phyloP scores from a whole-genome alignment of 2,797 vertebrate genomes.

The Austrolebias charrua region DNA sequence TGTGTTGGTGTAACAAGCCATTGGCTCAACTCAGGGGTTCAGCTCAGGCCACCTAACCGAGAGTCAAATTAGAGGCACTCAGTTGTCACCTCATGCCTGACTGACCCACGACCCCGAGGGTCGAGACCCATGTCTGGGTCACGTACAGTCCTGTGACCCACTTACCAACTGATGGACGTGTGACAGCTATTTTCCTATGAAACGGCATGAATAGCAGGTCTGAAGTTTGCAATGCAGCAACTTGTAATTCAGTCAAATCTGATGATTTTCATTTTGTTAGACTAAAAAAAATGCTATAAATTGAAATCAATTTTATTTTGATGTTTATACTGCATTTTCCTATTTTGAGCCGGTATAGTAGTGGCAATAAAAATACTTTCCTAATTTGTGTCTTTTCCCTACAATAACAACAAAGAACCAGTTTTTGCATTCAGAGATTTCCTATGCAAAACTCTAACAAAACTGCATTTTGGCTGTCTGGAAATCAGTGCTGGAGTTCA shows the following conservation, averaged over 20 bases:
- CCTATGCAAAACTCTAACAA: background rate
- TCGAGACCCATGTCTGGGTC: constrained; percentile 86
- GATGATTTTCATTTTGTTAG: constrained; percentile 14
- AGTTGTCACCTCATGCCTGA: constrained; percentile 85
- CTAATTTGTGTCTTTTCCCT: background rate
- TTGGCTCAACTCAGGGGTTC: constrained; percentile 56
- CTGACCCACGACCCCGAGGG: constrained; percentile 87
- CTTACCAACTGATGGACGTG: constrained; percentile 76
- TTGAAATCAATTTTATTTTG: background rate
- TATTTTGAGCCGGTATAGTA: background rate
- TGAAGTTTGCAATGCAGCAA: constrained; percentile 11
- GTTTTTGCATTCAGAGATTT: background rate
- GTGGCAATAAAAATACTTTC: too few relatives aligned
- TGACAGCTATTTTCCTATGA: constrained; percentile 79
- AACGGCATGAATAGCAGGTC: constrained; percentile 56
- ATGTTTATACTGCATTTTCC: background rate
- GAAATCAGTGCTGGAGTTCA: constrained; percentile 15
- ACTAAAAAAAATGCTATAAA: background rate
- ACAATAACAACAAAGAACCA: background rate
- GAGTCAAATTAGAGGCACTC: constrained; percentile 78
- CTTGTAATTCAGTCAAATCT: constrained; percentile 7
- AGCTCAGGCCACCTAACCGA: constrained; percentile 68
- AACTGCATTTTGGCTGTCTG: background rate
- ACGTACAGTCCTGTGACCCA: constrained; percentile 77
- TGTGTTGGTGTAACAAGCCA: constrained; percentile 59